A percentile compares a stretch with the other conserved stretches of the same genome.
Conservation (phyloP, 2,113 vertebrate species). For the Cisticola juncidis region DNA sequence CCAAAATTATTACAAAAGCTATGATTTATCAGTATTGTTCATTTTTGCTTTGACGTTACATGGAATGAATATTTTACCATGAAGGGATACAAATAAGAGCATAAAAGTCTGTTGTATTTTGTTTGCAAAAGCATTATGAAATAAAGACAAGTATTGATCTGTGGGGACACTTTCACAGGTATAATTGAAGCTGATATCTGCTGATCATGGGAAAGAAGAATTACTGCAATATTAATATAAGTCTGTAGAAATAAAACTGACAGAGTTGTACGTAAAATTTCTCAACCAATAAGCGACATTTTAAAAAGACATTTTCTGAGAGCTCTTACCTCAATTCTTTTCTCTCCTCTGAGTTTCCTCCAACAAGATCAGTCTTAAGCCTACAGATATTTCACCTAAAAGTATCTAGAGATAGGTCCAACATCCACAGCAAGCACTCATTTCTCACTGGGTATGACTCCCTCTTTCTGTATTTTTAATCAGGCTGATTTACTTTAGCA, state of each 20-base stretch:
- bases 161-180: not conserved
- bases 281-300: not conserved
- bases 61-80: not conserved
- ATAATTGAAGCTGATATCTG: not conserved
- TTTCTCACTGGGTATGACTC: not conserved
- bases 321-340: not conserved
- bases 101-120: not conserved
- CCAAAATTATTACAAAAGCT: not conserved
- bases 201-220: not conserved
- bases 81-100: not conserved
- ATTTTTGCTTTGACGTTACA: not conserved
- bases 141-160: not conserved
- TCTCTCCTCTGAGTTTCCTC: not conserved
- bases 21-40: not conserved
- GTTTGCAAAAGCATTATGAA: not conserved
- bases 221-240: not conserved
- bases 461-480: not conserved
- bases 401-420: not conserved
- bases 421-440: not conserved
- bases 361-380: not conserved
- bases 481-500: not conserved
- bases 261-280: not conserved
- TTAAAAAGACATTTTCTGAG: not conserved
- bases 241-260: not conserved
- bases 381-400: not conserved